Percentiles rank a stretch among this genome's conserved stretches.
These are phyloP conservation scores for Brachyhypopomus gauderio DNA, from an alignment of 2,113 vertebrate genomes.

Conservation along the genomic window DNA sequence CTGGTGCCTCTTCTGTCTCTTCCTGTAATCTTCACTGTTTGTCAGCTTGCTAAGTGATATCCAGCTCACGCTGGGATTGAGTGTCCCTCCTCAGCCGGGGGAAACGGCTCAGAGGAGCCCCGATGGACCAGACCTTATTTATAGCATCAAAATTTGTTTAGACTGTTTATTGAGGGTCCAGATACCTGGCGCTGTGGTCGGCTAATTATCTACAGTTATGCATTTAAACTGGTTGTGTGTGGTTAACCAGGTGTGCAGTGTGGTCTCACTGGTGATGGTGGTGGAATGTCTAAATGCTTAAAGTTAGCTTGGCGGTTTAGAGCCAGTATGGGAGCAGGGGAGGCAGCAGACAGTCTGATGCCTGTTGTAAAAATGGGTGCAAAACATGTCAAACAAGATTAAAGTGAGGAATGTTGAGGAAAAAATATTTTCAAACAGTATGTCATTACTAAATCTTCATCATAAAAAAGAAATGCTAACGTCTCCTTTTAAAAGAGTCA, in stretches of 20 bases:
- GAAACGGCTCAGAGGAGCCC: slow-evolving; percentile 59
- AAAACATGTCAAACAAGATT: slow-evolving; percentile 29
- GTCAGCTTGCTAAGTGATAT: slow-evolving; percentile 78
- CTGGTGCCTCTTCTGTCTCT: slow-evolving; percentile 76
- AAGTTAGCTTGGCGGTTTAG: slow-evolving; percentile 7
- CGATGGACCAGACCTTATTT: slow-evolving; percentile 66
- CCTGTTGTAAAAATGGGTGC: slow-evolving; percentile 34
- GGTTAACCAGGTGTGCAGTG: slow-evolving; percentile 18
- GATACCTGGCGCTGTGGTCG: slow-evolving; percentile 40
- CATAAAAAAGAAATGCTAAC: too few relatives aligned
- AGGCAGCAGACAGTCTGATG: slow-evolving; percentile 27
- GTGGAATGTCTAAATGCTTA: too few relatives aligned
- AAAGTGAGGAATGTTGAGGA: slow-evolving; percentile 40
- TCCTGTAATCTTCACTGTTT: slow-evolving; percentile 78
- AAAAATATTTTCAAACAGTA: slow-evolving; percentile 30
- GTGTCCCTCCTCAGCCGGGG: slow-evolving; percentile 66
- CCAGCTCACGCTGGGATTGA: slow-evolving; percentile 68
- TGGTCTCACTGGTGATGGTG: too few relatives aligned
- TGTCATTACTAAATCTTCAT: not conserved
- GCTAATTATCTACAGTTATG: slow-evolving; percentile 59
- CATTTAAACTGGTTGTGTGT: not conserved
- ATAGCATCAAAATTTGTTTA: slow-evolving; percentile 73
- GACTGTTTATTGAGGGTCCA: slow-evolving; percentile 40
- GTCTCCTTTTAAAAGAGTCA: too few relatives aligned
- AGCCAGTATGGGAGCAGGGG: slow-evolving; percentile 39